A percentile compares a stretch with the other conserved stretches of the same genome.
These are phyloP conservation scores for Tillus elongatus DNA, from an alignment of 2,888 invertebrate species.

Conservation along the genomic window DNA sequence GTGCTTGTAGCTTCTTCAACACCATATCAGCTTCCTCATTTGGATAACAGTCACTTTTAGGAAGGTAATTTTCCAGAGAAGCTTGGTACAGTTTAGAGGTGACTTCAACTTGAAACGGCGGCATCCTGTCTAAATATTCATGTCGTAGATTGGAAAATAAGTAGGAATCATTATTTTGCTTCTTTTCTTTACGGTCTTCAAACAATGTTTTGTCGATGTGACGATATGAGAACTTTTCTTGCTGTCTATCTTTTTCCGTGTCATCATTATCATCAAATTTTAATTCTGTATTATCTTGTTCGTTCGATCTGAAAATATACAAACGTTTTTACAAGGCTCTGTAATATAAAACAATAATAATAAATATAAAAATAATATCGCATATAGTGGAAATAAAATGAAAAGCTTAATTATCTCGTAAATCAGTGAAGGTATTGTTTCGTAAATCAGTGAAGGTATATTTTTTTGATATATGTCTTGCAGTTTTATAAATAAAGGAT, in stretches of 20 bases:
- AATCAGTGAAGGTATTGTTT: too few relatives aligned
- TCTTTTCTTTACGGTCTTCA: conserved; percentile 14
- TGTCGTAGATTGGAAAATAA: conserved; percentile 43
- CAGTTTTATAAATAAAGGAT: too few relatives aligned
- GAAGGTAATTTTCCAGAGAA: conserved; percentile 26
- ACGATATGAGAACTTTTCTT: conserved; percentile 28
- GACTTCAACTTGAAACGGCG: conserved; percentile 41
- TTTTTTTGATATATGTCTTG: too few relatives aligned
- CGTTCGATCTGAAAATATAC: conserved; percentile 15
- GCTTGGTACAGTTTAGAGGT: conserved; percentile 34
- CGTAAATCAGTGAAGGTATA: too few relatives aligned
- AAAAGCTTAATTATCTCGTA: too few relatives aligned
- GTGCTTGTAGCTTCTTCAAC: conserved; percentile 45
- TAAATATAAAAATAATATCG: too few relatives aligned
- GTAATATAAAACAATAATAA: too few relatives aligned
- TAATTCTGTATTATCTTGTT: conserved; percentile 13
- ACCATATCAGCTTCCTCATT: conserved; percentile 33
- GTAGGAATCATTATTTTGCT: conserved; percentile 33
- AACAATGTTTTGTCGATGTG: conserved; percentile 23
- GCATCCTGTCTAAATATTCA: conserved; percentile 45
- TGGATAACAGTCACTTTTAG: not conserved
- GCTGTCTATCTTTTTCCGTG: conserved; percentile 26
- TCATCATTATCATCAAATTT: conserved; percentile 20
- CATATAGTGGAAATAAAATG: too few relatives aligned
- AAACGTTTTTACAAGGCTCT: too few relatives aligned